A percentile compares a stretch with the other conserved stretches of the same genome.
Conservation (phyloP, 2,888 invertebrate genomes). For the Tetheella fluctuosa region DNA sequence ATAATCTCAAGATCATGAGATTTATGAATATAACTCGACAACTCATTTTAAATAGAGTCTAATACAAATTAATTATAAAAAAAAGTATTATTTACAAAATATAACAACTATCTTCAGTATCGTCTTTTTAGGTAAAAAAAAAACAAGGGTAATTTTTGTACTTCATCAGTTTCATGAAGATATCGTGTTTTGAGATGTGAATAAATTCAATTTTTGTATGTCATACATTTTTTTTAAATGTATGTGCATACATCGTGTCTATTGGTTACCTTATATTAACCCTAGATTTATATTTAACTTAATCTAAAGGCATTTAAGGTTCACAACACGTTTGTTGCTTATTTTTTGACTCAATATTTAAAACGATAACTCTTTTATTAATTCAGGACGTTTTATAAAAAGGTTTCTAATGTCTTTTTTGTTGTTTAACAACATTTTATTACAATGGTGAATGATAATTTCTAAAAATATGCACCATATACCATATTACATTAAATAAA, state of each 20-base stretch:
- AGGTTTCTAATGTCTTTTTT: no score
- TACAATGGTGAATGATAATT: not conserved
- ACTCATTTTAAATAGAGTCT: not conserved
- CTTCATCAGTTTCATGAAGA: slow-evolving; percentile 37
- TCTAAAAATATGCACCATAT: not conserved
- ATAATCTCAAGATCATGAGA: not conserved
- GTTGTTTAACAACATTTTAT: not conserved
- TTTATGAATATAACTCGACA: not conserved
- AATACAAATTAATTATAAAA: not conserved
- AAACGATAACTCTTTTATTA: not conserved
- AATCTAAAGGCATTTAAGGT: not conserved
- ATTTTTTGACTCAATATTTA: not conserved
- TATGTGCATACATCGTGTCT: slow-evolving; percentile 11
- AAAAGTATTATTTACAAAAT: slow-evolving; percentile 19
- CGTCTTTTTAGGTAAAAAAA: not conserved
- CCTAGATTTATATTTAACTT: not conserved
- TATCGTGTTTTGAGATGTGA: not conserved
- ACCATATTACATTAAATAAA: not conserved
- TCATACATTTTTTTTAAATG: slow-evolving; percentile 28
- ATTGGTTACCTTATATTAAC: not conserved
- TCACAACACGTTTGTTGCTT: slow-evolving; percentile 1
- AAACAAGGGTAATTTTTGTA: slow-evolving; percentile 39
- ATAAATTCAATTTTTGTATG: slow-evolving; percentile 15
- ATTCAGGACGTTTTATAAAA: not conserved
- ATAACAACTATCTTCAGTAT: not conserved